These are phyloP conservation scores for Pogonocichla stellata DNA, from an alignment of 2,113 vertebrate species.

Conservation along the genomic window DNA sequence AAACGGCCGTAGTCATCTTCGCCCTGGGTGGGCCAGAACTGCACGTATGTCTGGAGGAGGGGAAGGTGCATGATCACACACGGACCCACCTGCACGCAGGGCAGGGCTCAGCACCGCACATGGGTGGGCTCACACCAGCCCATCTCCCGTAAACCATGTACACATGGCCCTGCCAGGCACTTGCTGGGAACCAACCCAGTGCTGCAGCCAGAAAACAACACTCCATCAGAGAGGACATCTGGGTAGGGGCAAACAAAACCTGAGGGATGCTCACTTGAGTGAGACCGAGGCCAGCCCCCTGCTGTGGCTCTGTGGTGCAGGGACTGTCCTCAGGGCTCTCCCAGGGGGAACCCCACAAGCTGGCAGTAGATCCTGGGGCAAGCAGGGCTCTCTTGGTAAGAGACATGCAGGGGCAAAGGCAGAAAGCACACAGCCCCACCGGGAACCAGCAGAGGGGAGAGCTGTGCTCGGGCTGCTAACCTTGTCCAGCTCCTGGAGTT, in stretches of 20 bases:
- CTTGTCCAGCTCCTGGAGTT: constrained; percentile 35
- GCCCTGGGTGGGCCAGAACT: constrained; percentile 34
- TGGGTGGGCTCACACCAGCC: background rate
- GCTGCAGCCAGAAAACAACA: background rate
- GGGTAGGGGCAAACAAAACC: background rate
- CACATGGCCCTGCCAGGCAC: background rate
- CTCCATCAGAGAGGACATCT: background rate
- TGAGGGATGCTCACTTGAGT: background rate
- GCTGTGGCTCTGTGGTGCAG: fast-evolving
- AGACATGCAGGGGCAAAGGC: background rate
- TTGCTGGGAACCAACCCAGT: background rate
- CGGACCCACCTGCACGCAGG: fast-evolving
- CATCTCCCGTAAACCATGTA: fast-evolving
- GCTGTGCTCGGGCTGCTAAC: background rate
- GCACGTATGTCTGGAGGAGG: background rate
- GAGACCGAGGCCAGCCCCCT: background rate
- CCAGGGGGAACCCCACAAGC: background rate
- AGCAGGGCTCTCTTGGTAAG: background rate
- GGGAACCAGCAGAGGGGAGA: background rate
- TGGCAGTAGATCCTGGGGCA: background rate
- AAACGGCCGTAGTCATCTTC: constrained; percentile 12
- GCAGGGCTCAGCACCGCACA: fast-evolving
- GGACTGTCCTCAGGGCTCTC: background rate
- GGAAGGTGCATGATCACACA: background rate
- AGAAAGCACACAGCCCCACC: fast-evolving